phyloP scores from a whole-genome alignment of 2,888 invertebrate species.

The Eucera pruinosa region DNA sequence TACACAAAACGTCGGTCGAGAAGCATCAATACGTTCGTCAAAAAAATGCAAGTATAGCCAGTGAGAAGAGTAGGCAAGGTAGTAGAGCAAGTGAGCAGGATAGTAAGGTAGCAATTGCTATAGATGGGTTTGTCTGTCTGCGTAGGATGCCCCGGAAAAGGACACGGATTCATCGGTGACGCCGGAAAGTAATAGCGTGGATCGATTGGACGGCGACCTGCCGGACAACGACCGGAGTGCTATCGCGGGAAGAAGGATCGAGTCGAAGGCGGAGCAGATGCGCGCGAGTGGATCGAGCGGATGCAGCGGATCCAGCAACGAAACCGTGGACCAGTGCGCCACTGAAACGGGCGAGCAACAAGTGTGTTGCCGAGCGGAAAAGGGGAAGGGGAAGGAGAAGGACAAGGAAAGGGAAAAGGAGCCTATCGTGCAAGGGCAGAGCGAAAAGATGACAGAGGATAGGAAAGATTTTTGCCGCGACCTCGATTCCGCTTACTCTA shows the following conservation, averaged over 20 bases:
- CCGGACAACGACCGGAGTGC: slow-evolving; percentile 85
- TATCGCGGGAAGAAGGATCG: slow-evolving; percentile 46
- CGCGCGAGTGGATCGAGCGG: too few relatives aligned
- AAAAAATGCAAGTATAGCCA: slow-evolving; percentile 77
- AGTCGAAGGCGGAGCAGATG: slow-evolving; percentile 45
- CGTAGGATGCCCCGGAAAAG: slow-evolving; percentile 83
- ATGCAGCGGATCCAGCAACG: slow-evolving; percentile 47
- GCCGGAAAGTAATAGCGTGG: slow-evolving; percentile 41
- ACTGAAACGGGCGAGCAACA: slow-evolving; percentile 8
- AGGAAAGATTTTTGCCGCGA: slow-evolving; percentile 64
- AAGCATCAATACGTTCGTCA: slow-evolving; percentile 71
- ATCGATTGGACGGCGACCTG: slow-evolving; percentile 54
- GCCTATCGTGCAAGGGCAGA: background rate
- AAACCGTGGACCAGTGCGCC: background rate
- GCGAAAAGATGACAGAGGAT: slow-evolving; percentile 50
- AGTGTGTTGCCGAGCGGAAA: slow-evolving; percentile 25
- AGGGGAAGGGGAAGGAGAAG: too few relatives aligned
- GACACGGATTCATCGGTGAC: slow-evolving; percentile 80
- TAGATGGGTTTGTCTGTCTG: too few relatives aligned
- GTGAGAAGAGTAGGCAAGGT: too few relatives aligned
- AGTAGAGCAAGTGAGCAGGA: too few relatives aligned
- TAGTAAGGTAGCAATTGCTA: too few relatives aligned
- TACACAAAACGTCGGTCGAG: slow-evolving; percentile 78
- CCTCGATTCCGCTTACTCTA: slow-evolving; percentile 72
- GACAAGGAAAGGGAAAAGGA: too few relatives aligned